A percentile compares a stretch with the other conserved stretches of the same genome.
Conservation (phyloP, 2,888 invertebrate species). For the Spisula subtruncata region DNA sequence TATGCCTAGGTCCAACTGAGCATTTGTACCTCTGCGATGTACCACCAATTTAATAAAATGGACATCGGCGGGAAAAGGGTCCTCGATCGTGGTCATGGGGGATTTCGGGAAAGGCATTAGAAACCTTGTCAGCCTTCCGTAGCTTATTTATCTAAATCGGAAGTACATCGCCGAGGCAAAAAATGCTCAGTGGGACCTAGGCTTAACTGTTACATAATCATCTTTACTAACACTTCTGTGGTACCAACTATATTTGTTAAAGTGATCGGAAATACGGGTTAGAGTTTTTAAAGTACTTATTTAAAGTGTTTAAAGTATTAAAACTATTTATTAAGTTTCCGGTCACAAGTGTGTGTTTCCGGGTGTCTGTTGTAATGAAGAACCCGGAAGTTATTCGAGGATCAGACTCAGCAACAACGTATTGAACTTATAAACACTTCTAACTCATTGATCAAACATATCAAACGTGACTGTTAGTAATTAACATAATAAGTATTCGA, state of each 20-base stretch:
- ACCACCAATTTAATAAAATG: no score
- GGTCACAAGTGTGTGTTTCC: background rate
- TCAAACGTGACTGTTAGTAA: background rate
- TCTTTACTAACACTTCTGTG: no score
- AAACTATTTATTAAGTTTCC: slow-evolving; percentile 9
- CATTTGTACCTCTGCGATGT: no score
- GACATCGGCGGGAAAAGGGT: no score
- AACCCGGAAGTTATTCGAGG: background rate
- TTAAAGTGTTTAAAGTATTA: slow-evolving; percentile 4
- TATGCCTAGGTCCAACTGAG: no score
- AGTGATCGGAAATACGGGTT: background rate
- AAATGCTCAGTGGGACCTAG: no score
- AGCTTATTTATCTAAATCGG: no score
- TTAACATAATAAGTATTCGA: background rate
- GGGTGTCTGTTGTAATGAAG: background rate
- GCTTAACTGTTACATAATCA: no score
- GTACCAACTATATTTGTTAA: background rate
- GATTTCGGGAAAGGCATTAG: no score
- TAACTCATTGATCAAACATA: background rate
- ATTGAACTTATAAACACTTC: background rate
- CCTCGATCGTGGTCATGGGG: no score
- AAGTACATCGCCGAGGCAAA: no score
- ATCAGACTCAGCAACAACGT: background rate
- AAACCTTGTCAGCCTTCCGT: no score
- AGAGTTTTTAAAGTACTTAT: background rate